Evolutionary conservation across 1,140 invertebrate species (phyloP).

Genomic region (Cydia strobilella): DNA sequence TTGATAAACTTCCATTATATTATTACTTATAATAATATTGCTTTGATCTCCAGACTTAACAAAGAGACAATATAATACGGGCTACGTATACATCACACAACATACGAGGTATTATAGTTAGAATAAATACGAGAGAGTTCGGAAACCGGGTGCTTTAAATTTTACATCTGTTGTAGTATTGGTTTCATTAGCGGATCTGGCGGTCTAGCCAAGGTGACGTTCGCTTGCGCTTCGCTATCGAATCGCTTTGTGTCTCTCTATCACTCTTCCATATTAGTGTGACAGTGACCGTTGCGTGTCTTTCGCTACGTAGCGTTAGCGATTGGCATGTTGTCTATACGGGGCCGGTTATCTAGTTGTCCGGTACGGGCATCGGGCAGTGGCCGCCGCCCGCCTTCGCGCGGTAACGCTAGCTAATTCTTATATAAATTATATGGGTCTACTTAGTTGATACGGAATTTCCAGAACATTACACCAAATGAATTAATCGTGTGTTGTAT

Average conservation of each 20-base stretch:
- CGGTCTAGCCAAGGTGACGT: no score
- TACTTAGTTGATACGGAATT: constrained; percentile 43
- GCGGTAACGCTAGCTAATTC: constrained; percentile 37
- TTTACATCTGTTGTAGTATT: constrained; percentile 77
- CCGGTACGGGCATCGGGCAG: constrained; percentile 41
- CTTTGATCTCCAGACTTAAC: constrained; percentile 61
- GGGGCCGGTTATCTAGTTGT: no score
- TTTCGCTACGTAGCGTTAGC: no score
- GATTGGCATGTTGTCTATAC: no score
- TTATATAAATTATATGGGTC: constrained; percentile 40
- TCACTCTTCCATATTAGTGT: no score
- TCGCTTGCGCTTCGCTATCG: no score
- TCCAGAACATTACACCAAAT: constrained; percentile 70
- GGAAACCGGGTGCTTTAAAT: constrained; percentile 79
- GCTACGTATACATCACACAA: constrained; percentile 67
- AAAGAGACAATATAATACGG: constrained; percentile 73
- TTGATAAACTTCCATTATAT: constrained; percentile 72
- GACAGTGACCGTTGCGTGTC: no score
- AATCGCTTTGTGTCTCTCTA: no score
- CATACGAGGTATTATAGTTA: constrained; percentile 73
- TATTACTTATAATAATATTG: constrained; percentile 54
- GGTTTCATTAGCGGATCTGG: constrained; percentile 70
- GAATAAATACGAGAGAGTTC: constrained; percentile 76
- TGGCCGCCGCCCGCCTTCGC: neutral
- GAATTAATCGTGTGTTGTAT: constrained; percentile 58